Conservation (phyloP, 2,797 vertebrate species). For the Astyanax mexicanus region DNA sequence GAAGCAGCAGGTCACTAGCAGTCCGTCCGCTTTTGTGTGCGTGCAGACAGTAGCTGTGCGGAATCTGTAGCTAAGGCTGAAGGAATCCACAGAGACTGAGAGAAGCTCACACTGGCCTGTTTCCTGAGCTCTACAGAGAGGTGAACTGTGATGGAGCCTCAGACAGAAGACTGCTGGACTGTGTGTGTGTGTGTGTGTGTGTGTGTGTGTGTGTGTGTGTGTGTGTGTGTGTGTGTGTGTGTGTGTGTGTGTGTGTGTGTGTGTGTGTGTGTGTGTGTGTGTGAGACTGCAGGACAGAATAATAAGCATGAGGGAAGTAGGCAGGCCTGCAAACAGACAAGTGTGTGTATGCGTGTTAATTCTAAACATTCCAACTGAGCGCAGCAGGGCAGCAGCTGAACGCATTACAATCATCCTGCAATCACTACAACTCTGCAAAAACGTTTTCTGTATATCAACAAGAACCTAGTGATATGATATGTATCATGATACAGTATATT, state of each 20-base stretch:
- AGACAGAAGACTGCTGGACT: conserved; percentile 35
- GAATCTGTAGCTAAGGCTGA: conserved; percentile 29
- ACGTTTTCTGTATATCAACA: too few species aligned
- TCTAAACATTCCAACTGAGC: not conserved
- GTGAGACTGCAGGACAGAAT: not conserved
- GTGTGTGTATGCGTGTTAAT: not conserved
- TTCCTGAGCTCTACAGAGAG: conserved; percentile 42
- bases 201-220: too few species aligned
- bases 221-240: not conserved
- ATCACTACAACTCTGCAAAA: not conserved
- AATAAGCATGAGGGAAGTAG: not conserved
- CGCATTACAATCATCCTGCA: not conserved
- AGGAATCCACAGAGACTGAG: conserved; percentile 13
- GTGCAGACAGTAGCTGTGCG: conserved; percentile 2
- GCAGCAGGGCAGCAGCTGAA: not conserved
- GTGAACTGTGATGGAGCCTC: conserved; percentile 52
- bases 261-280: not conserved
- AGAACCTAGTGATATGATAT: too few species aligned
- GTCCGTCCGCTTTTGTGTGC: not conserved
- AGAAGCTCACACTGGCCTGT: conserved; percentile 25
- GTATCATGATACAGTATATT: too few species aligned
- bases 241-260: not conserved
- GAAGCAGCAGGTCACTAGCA: not conserved
- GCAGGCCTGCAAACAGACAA: not conserved
- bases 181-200: not conserved